Evolutionary conservation across 2,113 vertebrate genomes (phyloP).

Genomic region (Desmodus rotundus): DNA sequence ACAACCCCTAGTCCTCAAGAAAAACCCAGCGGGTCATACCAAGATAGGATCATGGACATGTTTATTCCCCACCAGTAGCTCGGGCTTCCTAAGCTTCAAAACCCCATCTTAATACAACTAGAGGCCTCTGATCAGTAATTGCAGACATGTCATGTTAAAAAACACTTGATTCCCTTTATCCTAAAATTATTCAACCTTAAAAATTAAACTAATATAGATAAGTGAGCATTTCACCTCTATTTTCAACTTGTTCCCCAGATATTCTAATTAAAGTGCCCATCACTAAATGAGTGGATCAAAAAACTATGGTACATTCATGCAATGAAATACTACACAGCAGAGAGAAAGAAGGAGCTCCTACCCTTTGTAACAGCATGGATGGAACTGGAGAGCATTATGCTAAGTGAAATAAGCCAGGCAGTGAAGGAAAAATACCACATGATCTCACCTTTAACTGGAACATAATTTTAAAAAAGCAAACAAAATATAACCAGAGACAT

Average conservation of each 20-base stretch:
- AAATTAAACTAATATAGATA: background rate
- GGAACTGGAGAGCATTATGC: too few relatives aligned
- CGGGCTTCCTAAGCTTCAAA: background rate
- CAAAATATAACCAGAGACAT: too few relatives aligned
- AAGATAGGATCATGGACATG: background rate
- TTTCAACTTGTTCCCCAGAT: background rate
- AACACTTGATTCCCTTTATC: background rate
- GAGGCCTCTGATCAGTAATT: background rate
- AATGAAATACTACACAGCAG: too few relatives aligned
- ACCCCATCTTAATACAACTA: background rate
- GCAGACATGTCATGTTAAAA: background rate
- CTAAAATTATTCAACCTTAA: background rate
- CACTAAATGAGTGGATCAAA: too few relatives aligned
- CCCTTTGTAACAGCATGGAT: too few relatives aligned
- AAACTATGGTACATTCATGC: too few relatives aligned
- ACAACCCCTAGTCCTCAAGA: background rate
- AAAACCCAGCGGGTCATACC: background rate
- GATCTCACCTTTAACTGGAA: too few relatives aligned
- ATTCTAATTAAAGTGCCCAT: constrained; percentile 13
- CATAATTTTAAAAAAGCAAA: too few relatives aligned
- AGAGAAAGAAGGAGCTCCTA: too few relatives aligned
- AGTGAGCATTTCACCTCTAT: background rate
- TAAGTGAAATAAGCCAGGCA: too few relatives aligned
- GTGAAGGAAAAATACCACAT: too few relatives aligned
- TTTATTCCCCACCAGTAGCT: background rate